Percentiles rank a stretch among this genome's conserved stretches.
These are phyloP conservation scores for Hirtodrosophila duncani DNA, from an alignment of 2,888 invertebrate species.

Conservation along the genomic window DNA sequence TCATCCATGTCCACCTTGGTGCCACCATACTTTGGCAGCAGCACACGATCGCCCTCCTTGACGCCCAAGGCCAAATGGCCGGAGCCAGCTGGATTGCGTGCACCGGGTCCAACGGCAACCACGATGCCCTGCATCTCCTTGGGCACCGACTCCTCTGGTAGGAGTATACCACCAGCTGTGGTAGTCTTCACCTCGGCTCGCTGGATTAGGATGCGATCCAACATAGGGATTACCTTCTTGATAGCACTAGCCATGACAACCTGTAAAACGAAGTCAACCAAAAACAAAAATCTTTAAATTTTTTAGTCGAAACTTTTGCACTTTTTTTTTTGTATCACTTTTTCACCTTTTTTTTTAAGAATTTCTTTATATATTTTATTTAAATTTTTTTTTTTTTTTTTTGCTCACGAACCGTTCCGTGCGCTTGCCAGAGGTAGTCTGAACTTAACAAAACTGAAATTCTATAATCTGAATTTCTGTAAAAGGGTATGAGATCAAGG, in stretches of 20 bases:
- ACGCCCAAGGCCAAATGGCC: slow-evolving; percentile 89
- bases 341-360: not conserved
- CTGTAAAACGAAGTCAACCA: not conserved
- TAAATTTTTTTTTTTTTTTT: slow-evolving; percentile 5
- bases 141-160: slow-evolving; percentile 96
- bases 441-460: not conserved
- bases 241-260: slow-evolving; percentile 59
- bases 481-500: slow-evolving; percentile 15
- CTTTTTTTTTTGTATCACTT: not conserved
- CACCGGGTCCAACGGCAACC: slow-evolving; percentile 94
- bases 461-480: not conserved
- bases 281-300: not conserved
- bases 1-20: slow-evolving; percentile 95
- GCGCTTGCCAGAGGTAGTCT: slow-evolving; percentile 23
- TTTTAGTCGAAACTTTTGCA: not conserved
- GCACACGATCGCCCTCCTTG: slow-evolving; percentile 93
- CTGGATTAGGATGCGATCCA: slow-evolving; percentile 95
- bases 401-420: slow-evolving; percentile 15
- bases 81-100: slow-evolving; percentile 90
- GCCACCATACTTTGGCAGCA: slow-evolving; percentile 98
- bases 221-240: slow-evolving; percentile 89
- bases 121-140: slow-evolving; percentile 96
- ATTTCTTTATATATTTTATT: not conserved
- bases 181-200: slow-evolving; percentile 92
- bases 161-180: slow-evolving; percentile 96